These are phyloP conservation scores for Alligator sinensis DNA, from an alignment of 2,113 vertebrate genomes.

Conservation along the genomic window DNA sequence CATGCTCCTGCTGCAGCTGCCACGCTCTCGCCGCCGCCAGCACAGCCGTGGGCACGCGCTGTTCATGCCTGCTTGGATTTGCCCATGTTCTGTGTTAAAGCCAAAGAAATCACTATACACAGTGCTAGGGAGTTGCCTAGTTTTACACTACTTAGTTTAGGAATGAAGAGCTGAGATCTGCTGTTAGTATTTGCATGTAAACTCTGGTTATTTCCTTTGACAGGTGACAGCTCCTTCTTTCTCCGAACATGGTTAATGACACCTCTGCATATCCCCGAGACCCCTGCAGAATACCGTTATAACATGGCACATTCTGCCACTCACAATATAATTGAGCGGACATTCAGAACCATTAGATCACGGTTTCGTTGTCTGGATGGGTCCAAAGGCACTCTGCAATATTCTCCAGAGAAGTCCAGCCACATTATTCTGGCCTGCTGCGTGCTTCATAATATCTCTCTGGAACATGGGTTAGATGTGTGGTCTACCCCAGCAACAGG, in stretches of 20 bases:
- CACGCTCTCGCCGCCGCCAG: too few relatives aligned
- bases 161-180: not conserved
- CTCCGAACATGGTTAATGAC: constrained; percentile 93
- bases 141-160: not conserved
- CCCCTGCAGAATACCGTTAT: constrained; percentile 88
- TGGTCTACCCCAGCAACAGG: constrained; percentile 86
- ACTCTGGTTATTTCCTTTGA: constrained; percentile 4
- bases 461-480: constrained; percentile 91
- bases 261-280: constrained; percentile 87
- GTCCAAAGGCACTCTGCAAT: constrained; percentile 92
- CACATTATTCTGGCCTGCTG: constrained; percentile 96
- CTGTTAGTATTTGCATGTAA: not conserved
- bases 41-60: not conserved
- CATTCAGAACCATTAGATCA: constrained; percentile 88
- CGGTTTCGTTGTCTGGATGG: constrained; percentile 94
- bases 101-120: not conserved
- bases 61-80: accelerated
- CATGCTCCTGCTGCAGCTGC: too few relatives aligned
- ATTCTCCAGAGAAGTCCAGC: constrained; percentile 94
- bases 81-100: not conserved
- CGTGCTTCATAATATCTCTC: constrained; percentile 93
- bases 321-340: constrained; percentile 90
- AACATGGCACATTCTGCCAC: constrained; percentile 91
- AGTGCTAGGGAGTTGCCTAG: not conserved
- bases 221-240: constrained; percentile 90